These are phyloP conservation scores for Saguinus imperator DNA, from an alignment of 2,113 vertebrate genomes.

Conservation along the genomic window DNA sequence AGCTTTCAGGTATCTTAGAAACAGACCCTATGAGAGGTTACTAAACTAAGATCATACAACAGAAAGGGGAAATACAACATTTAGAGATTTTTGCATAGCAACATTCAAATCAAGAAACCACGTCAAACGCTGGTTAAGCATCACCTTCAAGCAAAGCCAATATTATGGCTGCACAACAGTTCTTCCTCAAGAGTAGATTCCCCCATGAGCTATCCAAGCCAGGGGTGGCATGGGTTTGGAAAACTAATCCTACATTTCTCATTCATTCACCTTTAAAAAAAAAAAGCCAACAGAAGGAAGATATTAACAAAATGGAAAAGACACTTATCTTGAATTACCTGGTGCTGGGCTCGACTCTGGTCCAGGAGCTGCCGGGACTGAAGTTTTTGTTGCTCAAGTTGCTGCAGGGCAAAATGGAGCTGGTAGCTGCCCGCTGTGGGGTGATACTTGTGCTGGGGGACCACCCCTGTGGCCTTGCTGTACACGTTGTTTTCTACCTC, in stretches of 20 bases:
- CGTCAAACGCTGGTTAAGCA: not conserved
- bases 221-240: not conserved
- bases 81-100: not conserved
- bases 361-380: constrained; percentile 89
- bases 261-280: not conserved
- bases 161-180: not conserved
- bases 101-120: not conserved
- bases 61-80: not conserved
- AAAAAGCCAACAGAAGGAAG: not conserved
- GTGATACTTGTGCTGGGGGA: constrained; percentile 81
- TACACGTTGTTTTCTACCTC: constrained; percentile 81
- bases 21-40: not conserved
- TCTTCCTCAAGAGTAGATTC: not conserved
- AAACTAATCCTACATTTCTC: not conserved
- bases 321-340: constrained; percentile 84
- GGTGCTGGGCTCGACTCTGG: constrained; percentile 86
- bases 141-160: not conserved
- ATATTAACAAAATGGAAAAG: not conserved
- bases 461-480: constrained; percentile 78
- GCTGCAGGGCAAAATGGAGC: constrained; percentile 92
- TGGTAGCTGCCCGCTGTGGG: constrained; percentile 86
- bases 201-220: not conserved
- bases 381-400: constrained; percentile 92
- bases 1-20: not conserved
- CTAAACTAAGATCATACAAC: not conserved